phyloP scores from a whole-genome alignment of 1,140 invertebrate genomes.

The Himalopsyche phryganea region DNA sequence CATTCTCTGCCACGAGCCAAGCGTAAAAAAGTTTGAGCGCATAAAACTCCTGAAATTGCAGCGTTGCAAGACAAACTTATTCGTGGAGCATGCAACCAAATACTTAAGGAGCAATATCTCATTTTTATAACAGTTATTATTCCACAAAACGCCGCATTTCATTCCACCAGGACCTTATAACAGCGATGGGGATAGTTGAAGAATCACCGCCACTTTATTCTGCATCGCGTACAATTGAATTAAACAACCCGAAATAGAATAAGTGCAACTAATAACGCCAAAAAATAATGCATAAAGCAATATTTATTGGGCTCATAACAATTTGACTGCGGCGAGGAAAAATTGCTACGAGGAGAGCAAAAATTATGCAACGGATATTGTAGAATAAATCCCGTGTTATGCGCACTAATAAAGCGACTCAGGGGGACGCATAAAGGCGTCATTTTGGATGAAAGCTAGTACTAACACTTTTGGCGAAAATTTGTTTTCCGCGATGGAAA shows the following conservation, averaged over 20 bases:
- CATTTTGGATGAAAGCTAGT: too few species aligned
- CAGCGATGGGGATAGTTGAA: neutral
- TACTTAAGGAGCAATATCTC: conserved; percentile 19
- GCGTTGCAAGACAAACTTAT: neutral
- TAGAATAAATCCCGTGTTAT: too few species aligned
- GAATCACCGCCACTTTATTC: neutral
- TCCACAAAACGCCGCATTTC: conserved; percentile 17
- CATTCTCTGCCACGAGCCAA: too few species aligned
- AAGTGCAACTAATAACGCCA: conserved; percentile 24
- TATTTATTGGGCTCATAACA: conserved; percentile 10
- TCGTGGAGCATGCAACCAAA: conserved; percentile 19
- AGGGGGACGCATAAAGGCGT: too few species aligned
- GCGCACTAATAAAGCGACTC: too few species aligned
- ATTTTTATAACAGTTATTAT: conserved; percentile 29
- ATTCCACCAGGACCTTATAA: neutral
- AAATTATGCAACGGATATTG: too few species aligned
- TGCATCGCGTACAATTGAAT: conserved; percentile 24
- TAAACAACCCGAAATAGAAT: conserved; percentile 25
- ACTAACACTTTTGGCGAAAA: too few species aligned
- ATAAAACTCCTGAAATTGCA: too few species aligned
- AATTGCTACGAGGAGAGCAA: neutral
- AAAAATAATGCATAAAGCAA: conserved; percentile 1
- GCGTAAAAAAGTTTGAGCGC: too few species aligned
- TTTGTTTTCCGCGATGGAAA: too few species aligned
- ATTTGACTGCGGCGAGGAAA: neutral